Percentiles rank a stretch among this genome's conserved stretches.
These are phyloP conservation scores for Junonia oenone DNA, from an alignment of 2,888 invertebrate genomes.

Conservation along the genomic window DNA sequence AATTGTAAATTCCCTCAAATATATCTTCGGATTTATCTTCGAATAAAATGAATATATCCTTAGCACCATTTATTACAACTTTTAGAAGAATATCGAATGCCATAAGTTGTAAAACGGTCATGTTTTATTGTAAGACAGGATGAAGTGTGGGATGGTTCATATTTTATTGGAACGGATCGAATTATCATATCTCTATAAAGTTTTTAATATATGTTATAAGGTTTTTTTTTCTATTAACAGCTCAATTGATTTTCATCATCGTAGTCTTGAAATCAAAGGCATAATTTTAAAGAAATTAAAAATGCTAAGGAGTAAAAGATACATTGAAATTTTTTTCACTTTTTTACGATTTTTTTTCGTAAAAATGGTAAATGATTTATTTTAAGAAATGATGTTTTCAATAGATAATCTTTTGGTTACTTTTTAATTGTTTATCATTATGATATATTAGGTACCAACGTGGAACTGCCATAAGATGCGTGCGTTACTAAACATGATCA, in stretches of 20 bases:
- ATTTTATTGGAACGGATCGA: background rate
- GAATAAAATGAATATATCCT: background rate
- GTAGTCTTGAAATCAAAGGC: too few species aligned
- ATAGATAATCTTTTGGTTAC: too few species aligned
- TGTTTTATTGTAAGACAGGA: background rate
- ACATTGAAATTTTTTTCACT: too few species aligned
- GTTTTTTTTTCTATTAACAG: background rate
- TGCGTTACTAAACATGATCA: too few species aligned
- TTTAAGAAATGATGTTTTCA: too few species aligned
- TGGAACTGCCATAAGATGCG: too few species aligned
- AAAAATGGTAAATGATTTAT: too few species aligned
- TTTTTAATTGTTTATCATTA: too few species aligned
- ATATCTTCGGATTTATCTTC: background rate
- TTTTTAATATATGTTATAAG: background rate
- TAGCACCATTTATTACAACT: background rate
- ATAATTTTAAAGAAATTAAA: too few species aligned
- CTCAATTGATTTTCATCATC: background rate
- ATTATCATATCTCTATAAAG: background rate
- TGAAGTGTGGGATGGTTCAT: background rate
- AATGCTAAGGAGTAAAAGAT: too few species aligned
- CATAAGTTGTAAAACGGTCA: background rate
- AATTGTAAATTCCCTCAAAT: background rate
- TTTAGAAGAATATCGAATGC: background rate
- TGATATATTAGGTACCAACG: too few species aligned
- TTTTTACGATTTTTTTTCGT: too few species aligned